Conservation (phyloP, 2,888 invertebrate species). For the Spodoptera exigua region DNA sequence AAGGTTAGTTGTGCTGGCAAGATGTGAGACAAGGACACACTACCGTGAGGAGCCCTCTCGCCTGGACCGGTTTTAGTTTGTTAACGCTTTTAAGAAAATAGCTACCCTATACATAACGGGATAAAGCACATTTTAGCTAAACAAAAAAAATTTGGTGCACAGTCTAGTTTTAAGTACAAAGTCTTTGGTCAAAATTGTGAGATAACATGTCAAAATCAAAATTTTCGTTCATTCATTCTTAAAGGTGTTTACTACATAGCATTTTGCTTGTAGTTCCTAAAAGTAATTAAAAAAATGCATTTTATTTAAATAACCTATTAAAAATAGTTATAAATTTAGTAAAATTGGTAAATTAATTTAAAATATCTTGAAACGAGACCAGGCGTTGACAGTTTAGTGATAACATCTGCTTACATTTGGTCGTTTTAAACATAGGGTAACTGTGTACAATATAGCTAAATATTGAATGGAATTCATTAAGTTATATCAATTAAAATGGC, state of each 20-base stretch:
- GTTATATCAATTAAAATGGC: slow-evolving; percentile 68
- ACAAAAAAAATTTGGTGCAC: too few species aligned
- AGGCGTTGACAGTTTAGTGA: not conserved
- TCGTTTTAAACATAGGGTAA: not conserved
- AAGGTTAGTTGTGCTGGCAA: too few species aligned
- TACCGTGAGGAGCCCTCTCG: too few species aligned
- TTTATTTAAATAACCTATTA: too few species aligned
- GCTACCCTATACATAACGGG: too few species aligned
- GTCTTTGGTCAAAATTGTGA: too few species aligned
- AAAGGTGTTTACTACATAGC: slow-evolving; percentile 1
- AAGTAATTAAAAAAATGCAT: too few species aligned
- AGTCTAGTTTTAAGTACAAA: too few species aligned
- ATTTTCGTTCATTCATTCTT: not conserved
- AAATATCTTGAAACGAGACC: slow-evolving; percentile 1
- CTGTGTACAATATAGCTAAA: not conserved
- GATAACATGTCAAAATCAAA: not conserved
- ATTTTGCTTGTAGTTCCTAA: not conserved
- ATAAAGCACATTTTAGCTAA: too few species aligned
- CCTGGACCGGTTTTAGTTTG: too few species aligned
- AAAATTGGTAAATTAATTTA: slow-evolving; percentile 6
- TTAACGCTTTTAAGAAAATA: too few species aligned
- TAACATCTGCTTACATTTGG: slow-evolving; percentile 21
- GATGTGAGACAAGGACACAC: too few species aligned
- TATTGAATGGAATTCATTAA: slow-evolving; percentile 31
- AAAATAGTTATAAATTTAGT: not conserved